Percentiles rank a stretch among this genome's conserved stretches.
Conservation (phyloP, 1,140 invertebrate genomes). For the Drosophila lowei region DNA sequence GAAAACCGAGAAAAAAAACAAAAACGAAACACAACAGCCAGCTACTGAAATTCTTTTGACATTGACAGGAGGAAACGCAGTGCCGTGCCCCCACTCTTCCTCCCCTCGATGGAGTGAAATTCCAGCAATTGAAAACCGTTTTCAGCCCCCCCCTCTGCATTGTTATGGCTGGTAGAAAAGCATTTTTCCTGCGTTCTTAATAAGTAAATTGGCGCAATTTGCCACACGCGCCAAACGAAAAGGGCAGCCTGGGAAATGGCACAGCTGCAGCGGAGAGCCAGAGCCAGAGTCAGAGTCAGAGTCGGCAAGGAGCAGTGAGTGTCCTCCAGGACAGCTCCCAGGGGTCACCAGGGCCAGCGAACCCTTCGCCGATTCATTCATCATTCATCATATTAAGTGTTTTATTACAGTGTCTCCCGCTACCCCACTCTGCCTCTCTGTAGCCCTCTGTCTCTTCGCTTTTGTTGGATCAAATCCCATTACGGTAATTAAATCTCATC, state of each 20-base stretch:
- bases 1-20: constrained; percentile 43
- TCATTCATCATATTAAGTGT: constrained; percentile 81
- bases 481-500: constrained; percentile 82
- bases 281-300: neutral
- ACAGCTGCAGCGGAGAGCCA: constrained; percentile 41
- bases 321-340: constrained; percentile 25
- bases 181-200: constrained; percentile 56
- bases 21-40: constrained; percentile 10
- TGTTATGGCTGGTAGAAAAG: constrained; percentile 41
- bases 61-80: constrained; percentile 78
- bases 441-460: constrained; percentile 16
- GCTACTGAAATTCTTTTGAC: constrained; percentile 69
- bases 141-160: neutral
- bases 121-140: constrained; percentile 43
- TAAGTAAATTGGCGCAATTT: constrained; percentile 79
- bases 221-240: constrained; percentile 73
- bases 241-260: constrained; percentile 62
- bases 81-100: constrained; percentile 29
- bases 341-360: constrained; percentile 47
- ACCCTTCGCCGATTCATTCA: constrained; percentile 72
- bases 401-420: constrained; percentile 62
- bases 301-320: neutral
- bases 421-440: constrained; percentile 25
- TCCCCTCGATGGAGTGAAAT: constrained; percentile 5
- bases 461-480: constrained; percentile 72